Evolutionary conservation across 2,888 invertebrate genomes (phyloP), one percentile per base, ranked within the genome.

Genomic region (Pammene aurita): DNA sequence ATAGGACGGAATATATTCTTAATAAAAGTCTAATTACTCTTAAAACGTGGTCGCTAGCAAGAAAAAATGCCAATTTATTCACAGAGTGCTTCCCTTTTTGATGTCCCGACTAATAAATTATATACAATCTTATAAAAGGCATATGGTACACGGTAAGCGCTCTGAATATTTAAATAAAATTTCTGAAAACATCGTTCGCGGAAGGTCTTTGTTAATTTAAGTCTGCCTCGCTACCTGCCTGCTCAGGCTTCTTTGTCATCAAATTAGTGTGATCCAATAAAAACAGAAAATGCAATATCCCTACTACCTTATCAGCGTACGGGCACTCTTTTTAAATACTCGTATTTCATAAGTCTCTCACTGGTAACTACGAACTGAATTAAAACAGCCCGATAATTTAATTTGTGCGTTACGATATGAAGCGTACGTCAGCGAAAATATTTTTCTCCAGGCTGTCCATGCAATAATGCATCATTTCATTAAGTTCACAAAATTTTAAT

Each of bases 191-290:
- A 11, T 16, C 50, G 16, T 58, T 46, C 55, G 54, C 11, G 34
- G 64, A 69, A 76, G 73, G 75, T 79, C 82, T 81, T 85, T 82
- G 82, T 84, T 82, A 86, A 85, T 84, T 82, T 82, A 78, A 81
- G 63, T 70, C 71, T 65, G 64, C 68, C 44, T 64, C 50, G 57
- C 52, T 76, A 72, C 73, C 63, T 71, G 62, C 72, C 71, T 71
- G 76, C 68, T 73, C 74, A 77, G 75, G 72, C 72, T 72, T 76
- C 77, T 79, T 78, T 80, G 78, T 76, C 76, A 79, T 81, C 74
- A 79, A 79, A 78, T 82, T 81, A 82, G 73, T 72, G 70, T 72
- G 66, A 79, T 76, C 72, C 77, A 75, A 80, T 81, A 79, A 78
- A 79, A 78, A 78, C 75, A 77, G 74, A 78, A 79, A 76, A 76